Base-by-base conservation (phyloP, 1,140 invertebrate species). In the Lepeophtheirus salmonis region DNA sequence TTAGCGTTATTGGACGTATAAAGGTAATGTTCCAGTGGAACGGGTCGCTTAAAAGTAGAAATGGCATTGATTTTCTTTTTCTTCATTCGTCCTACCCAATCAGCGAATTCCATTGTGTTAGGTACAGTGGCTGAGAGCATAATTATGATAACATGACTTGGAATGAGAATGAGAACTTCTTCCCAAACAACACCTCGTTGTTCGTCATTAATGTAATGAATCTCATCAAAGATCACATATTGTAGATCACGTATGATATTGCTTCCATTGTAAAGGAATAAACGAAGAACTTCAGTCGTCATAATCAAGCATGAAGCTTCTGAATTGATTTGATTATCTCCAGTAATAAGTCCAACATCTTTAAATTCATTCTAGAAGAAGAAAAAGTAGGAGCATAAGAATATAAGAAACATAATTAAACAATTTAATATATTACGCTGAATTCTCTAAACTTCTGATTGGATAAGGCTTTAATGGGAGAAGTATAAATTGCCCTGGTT, bases 401-500 rank as follows among this genome's bases (percentile, higher is more conserved):
- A 14, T 16, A 21, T 52, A 52, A 52, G 6, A 21, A n/a, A n/a
- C n/a, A n/a, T n/a, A n/a, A n/a, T n/a, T 41, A 10, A 41, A 41
- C 30, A 6, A 41, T 41, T n/a, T n/a, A n/a, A n/a, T n/a, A n/a
- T n/a, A n/a, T 67, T 20, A 60, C 53, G 69, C 88, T 91, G 70
- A 99, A 97, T 68, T 99, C 96, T 41, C 91, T 78, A 73, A 90
- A 99, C 70, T 99, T 99, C 70, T 99, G 96, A 76, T 99, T 99
- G 0, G 95, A 98, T 3, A 99, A 73, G 0, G 96, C 96, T 76
- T 99, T 99, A 53, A 99, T 97, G 0, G 96, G 96, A 0, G 95
- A 98, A 0, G 96, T 99, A 71, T 99, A 99, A 63, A 99, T 89
- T 10, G 88, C 83, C 69, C 90, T 13, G 13, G 92, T 95, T 76